Percentiles rank a stretch among this genome's conserved stretches.
phyloP scores from a whole-genome alignment of 2,113 vertebrate species.

The Austrofundulus limnaeus region DNA sequence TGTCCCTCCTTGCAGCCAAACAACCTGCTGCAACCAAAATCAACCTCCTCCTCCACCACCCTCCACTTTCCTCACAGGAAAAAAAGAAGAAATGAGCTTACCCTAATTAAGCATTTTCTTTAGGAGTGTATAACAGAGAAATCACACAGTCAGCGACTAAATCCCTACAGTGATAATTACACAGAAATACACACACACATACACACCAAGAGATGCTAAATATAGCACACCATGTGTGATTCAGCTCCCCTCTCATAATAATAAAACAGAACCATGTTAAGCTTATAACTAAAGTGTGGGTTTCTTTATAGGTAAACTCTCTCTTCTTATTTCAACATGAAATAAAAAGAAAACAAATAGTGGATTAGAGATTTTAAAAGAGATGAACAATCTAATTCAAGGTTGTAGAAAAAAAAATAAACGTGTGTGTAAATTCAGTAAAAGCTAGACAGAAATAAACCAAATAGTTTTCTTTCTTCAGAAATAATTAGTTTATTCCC shows the following conservation, averaged over 20 bases:
- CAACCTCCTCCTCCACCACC: neutral
- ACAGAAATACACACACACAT: constrained; percentile 35
- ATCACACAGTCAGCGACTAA: constrained; percentile 40
- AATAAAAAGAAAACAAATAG: constrained; percentile 1
- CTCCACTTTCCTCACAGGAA: constrained; percentile 22
- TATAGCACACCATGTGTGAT: constrained; percentile 43
- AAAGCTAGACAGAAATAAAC: neutral
- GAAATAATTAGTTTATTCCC: constrained; percentile 7
- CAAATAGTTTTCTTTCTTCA: neutral
- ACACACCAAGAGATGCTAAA: constrained; percentile 46
- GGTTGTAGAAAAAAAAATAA: neutral
- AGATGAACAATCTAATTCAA: neutral
- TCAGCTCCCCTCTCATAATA: constrained; percentile 22
- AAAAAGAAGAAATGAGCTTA: constrained; percentile 29
- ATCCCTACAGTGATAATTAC: constrained; percentile 70
- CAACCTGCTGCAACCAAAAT: constrained; percentile 64
- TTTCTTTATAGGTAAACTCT: constrained; percentile 17
- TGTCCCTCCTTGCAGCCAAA: constrained; percentile 52
- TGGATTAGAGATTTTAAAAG: constrained; percentile 1
- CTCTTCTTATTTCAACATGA: constrained; percentile 7
- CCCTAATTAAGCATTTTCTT: constrained; percentile 65
- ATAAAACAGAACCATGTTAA: constrained; percentile 23
- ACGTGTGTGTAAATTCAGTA: too few relatives aligned
- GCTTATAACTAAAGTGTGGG: constrained; percentile 16
- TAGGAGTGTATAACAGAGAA: constrained; percentile 49